Conservation (phyloP, 2,888 invertebrate genomes). For the Thera obeliscata region DNA sequence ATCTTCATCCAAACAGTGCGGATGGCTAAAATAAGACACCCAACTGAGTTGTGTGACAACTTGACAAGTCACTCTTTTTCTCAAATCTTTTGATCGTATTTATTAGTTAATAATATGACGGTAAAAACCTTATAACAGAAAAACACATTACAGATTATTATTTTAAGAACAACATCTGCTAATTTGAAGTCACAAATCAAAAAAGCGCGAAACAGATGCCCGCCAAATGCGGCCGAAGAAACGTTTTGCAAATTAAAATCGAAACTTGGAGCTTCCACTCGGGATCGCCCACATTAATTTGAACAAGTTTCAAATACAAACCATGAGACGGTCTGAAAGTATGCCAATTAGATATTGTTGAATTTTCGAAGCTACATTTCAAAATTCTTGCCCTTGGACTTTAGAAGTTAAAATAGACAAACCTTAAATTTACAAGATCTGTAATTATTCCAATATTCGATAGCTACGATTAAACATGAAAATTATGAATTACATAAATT, state of each 20-base stretch:
- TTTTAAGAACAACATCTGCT: constrained; percentile 4
- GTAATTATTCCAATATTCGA: too few relatives aligned
- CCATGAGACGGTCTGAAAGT: constrained; percentile 8
- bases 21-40: too few relatives aligned
- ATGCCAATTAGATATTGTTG: constrained; percentile 21
- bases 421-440: too few relatives aligned
- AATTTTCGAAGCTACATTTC: constrained; percentile 3
- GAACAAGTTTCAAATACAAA: constrained; percentile 19
- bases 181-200: constrained; percentile 17
- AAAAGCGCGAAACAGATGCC: constrained; percentile 24
- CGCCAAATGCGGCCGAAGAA: constrained; percentile 15
- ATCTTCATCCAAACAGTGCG: too few relatives aligned
- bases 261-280: constrained; percentile 24
- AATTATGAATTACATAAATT: too few relatives aligned
- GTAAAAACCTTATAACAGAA: not conserved
- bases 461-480: too few relatives aligned
- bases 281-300: constrained; percentile 26
- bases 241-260: constrained; percentile 28
- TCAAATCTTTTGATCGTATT: too few relatives aligned
- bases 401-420: not conserved
- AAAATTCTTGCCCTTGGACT: not conserved
- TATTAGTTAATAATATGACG: too few relatives aligned
- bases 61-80: too few relatives aligned
- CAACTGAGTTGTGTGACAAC: too few relatives aligned
- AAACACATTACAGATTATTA: not conserved